Evolutionary conservation across 2,113 vertebrate species (phyloP), one percentile per base, ranked within the genome.

Genomic region (Xiphophorus hellerii): DNA sequence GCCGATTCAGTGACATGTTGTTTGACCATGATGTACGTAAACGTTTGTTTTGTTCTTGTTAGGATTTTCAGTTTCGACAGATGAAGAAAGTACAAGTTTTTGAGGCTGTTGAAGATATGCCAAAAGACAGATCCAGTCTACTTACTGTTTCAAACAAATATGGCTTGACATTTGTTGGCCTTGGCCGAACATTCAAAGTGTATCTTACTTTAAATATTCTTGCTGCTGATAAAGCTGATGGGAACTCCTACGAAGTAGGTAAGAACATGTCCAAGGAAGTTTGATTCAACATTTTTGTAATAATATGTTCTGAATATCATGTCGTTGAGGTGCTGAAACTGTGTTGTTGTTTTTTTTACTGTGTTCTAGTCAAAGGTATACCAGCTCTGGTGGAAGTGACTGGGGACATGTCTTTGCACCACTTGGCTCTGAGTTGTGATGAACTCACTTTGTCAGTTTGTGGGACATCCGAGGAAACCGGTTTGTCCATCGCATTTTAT

Each of bases 61-160:
- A 99, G 98, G 97, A 99, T 86, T 99, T 99, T 81, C 96, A 97
- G 83, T 99, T 99, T 88, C 94, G 95, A 76, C 97, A 98, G 0
- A 95, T 99, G 95, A 98, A 97, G 93, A 98, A 97, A 81, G 90
- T 96, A 2, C 95, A 95, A 12, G 92, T 98, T 62, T 99, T 99
- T 62, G 94, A 96, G 0, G 54, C 96, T 1, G 91, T 95, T 0
- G 94, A 94, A 0, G 95, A 96, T 5, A 66, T 98, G 68, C 96
- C 96, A 13, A 97, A 93, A 82, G 96, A 97, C 10, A 96, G 98
- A 72, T 95, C 94, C 0, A 97, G 78, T 66, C 94, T 99, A 7
- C 96, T 99, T 0, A 88, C 90, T 0, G 69, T 97, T 66, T 98
- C 98, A n/a, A 99, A 98, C 89, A 98, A 96, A 60, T 98, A 94